A percentile compares a stretch with the other conserved stretches of the same genome.
These are phyloP conservation scores for Bubo blakistoni DNA, from an alignment of 2,113 vertebrate species.

Conservation along the genomic window DNA sequence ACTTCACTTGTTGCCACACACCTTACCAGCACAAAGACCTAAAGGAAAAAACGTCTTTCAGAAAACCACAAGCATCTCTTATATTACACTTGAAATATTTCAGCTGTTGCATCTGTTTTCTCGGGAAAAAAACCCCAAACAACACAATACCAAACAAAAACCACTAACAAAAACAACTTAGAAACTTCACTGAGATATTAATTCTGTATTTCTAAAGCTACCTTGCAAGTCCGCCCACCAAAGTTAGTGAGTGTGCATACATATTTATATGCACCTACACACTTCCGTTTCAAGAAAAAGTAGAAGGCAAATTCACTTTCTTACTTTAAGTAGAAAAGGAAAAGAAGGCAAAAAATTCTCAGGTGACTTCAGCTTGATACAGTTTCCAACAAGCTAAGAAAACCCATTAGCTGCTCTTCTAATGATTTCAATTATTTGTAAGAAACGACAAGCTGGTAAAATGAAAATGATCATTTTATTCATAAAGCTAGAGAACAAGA, in stretches of 20 bases:
- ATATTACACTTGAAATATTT: neutral
- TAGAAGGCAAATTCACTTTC: neutral
- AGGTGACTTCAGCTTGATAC: neutral
- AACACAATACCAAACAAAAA: neutral
- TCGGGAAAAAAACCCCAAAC: rapidly evolving
- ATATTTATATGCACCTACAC: conserved; percentile 31
- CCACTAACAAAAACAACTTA: neutral
- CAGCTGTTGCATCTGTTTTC: neutral
- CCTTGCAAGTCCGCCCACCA: conserved; percentile 18
- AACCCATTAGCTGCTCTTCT: neutral
- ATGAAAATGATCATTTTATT: conserved; percentile 18
- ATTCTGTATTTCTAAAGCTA: neutral
- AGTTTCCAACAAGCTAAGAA: neutral
- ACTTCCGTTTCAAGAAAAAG: neutral
- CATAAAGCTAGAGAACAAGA: conserved; percentile 8
- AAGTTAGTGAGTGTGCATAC: conserved; percentile 12
- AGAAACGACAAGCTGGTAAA: neutral
- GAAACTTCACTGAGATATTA: neutral
- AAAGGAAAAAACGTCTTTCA: neutral
- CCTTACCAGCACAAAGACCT: neutral
- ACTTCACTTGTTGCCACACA: neutral
- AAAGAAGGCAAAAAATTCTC: neutral
- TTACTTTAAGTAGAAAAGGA: neutral
- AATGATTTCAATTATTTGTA: neutral
- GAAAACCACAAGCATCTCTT: neutral